These are phyloP conservation scores for Leucania comma DNA, from an alignment of 2,888 invertebrate genomes.

Conservation along the genomic window DNA sequence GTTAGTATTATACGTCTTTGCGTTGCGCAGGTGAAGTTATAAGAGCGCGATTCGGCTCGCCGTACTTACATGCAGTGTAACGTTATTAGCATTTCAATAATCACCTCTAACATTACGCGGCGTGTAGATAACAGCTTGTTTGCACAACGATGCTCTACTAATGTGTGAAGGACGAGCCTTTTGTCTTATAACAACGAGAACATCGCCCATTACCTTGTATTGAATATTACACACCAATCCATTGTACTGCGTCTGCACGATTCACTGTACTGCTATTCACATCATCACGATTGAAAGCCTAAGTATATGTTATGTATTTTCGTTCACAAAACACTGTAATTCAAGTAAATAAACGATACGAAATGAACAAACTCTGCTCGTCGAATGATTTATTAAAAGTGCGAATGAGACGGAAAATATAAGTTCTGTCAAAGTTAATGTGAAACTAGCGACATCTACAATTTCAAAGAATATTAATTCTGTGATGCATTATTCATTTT, in stretches of 20 bases:
- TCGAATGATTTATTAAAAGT: conserved; percentile 32
- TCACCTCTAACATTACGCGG: conserved; percentile 85
- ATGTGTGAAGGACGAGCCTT: conserved; percentile 89
- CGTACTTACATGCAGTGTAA: conserved; percentile 87
- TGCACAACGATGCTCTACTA: conserved; percentile 86
- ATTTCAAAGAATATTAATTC: neutral
- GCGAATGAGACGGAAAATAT: conserved; percentile 46
- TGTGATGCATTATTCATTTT: neutral
- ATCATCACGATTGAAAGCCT: conserved; percentile 51
- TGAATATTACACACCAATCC: conserved; percentile 71
- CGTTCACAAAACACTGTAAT: conserved; percentile 51
- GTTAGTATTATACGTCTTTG: conserved; percentile 76
- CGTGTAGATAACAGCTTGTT: conserved; percentile 86
- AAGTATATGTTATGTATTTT: conserved; percentile 41
- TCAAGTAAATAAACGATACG: conserved; percentile 48
- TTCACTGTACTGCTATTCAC: conserved; percentile 61
- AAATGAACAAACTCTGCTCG: conserved; percentile 50
- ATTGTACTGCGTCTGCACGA: conserved; percentile 69
- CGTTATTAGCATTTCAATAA: conserved; percentile 85
- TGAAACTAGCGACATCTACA: conserved; percentile 61
- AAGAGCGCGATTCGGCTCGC: conserved; percentile 68
- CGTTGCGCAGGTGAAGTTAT: conserved; percentile 69
- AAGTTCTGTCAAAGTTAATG: conserved; percentile 64
- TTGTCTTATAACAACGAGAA: conserved; percentile 81
- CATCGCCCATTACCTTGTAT: conserved; percentile 86